Evolutionary conservation across 2,113 vertebrate genomes (phyloP), one percentile per base, ranked within the genome.

Genomic region (Opisthocomus hoazin): DNA sequence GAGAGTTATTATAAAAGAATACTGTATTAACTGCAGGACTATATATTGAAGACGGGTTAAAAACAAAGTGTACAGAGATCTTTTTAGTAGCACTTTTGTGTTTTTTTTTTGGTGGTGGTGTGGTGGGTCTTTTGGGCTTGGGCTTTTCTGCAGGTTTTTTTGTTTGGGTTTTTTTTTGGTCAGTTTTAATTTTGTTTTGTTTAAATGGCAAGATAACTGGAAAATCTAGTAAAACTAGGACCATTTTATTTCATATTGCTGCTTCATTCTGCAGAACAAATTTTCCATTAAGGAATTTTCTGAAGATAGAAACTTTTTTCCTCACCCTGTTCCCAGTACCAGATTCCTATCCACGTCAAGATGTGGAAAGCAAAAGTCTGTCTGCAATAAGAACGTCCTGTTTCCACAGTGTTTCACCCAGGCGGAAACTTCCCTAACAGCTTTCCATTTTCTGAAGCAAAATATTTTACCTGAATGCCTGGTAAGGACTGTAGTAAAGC

Each of bases 91-190:
- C 5, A 45, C 3, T 34, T 83, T 48, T 29, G 2, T 27, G 7
- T 10, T 30, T 0, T 1, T 37, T n/a, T 76, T 61, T 26, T 76
- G 14, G 1, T 71, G 15, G 2, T 36, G 21, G 1, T 32, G 41
- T 4, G 23, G 64, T 10, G 6, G 10, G 16, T 8, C 6, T 48
- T 27, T 7, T 2, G 9, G 1, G 0, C 2, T 34, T 65, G 54
- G 54, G 48, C 23, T 48, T 48, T 48, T 45, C 30, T 32, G 17
- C 32, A 32, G 4, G 11, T 3, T 24, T 39, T 23, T 41, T 48
- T 43, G 9, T 3, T 34, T 45, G 34, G 1, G 1, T 5, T 43
- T 3, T 14, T 30, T 50, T 36, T 36, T 15, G 26, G 32, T 37
- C 15, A 17, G 6, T 16, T n/a, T 32, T 37, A 6, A 27, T 56